Evolutionary conservation across 2,888 invertebrate species (phyloP).

Genomic region (Tortrix viridana): DNA sequence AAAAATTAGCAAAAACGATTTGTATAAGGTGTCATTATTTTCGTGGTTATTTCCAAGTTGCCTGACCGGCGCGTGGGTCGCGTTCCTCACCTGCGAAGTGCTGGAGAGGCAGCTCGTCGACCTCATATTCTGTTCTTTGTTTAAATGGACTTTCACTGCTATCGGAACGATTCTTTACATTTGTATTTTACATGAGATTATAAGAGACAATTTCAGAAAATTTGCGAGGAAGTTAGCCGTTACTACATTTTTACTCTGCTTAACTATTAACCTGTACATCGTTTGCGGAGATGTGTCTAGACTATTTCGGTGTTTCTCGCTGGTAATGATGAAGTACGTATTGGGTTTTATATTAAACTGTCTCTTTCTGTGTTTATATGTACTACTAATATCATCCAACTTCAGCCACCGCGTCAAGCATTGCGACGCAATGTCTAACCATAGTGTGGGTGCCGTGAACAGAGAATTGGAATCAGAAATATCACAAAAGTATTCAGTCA

Average conservation of each 20-base stretch:
- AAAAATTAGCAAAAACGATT: conserved; percentile 62
- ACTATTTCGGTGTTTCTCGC: conserved; percentile 48
- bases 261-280: conserved; percentile 68
- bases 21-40: conserved; percentile 60
- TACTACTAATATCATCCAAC: conserved; percentile 61
- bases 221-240: conserved; percentile 69
- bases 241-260: conserved; percentile 70
- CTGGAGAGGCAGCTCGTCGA: conserved; percentile 56
- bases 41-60: conserved; percentile 70
- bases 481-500: conserved; percentile 17
- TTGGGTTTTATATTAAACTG: conserved; percentile 67
- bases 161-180: conserved; percentile 65
- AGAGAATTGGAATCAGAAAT: conserved; percentile 10
- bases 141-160: conserved; percentile 72
- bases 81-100: conserved; percentile 46
- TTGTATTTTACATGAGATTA: conserved; percentile 60
- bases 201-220: conserved; percentile 66
- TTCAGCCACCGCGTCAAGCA: conserved; percentile 56
- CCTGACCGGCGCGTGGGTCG: conserved; percentile 55
- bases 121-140: conserved; percentile 62
- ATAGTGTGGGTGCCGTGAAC: conserved; percentile 45
- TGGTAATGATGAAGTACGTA: conserved; percentile 60
- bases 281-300: conserved; percentile 59
- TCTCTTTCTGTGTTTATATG: conserved; percentile 63
- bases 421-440: conserved; percentile 54